These are phyloP conservation scores for Holothuria scabra DNA, from an alignment of 53 echinoderm and acorn worm species.

Conservation along the genomic window DNA sequence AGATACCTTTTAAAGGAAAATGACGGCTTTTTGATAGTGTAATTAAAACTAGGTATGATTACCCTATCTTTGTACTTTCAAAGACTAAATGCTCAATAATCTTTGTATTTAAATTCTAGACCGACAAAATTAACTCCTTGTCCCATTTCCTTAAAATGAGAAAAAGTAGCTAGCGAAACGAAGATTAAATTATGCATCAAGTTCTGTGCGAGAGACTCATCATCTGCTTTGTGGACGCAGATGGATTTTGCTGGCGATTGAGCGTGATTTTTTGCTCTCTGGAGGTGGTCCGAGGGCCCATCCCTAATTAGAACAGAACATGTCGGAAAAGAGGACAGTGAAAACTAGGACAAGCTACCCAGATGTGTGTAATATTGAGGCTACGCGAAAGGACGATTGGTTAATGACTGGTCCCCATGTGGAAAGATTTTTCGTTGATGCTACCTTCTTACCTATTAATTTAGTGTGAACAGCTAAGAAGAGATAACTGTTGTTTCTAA, in stretches of 20 bases:
- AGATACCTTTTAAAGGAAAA: too few species aligned
- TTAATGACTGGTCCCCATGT: not conserved
- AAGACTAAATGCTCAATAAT: too few species aligned
- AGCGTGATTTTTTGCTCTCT: conserved; percentile 10
- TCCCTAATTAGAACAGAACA: conserved; percentile 17
- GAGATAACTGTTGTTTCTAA: not conserved
- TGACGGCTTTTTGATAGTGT: too few species aligned
- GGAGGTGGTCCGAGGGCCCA: conserved; percentile 39
- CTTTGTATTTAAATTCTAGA: too few species aligned
- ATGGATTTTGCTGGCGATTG: conserved; percentile 6
- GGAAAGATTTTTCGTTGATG: not conserved
- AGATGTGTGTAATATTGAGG: not conserved
- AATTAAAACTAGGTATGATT: too few species aligned
- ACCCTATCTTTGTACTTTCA: too few species aligned
- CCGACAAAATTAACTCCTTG: too few species aligned
- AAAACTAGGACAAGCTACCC: conserved; percentile 11
- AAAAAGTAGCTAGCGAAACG: not conserved
- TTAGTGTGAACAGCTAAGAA: not conserved
- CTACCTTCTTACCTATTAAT: not conserved
- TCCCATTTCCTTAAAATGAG: conserved; percentile 3
- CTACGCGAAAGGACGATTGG: not conserved
- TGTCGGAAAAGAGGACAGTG: conserved; percentile 8
- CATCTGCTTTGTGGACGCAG: conserved; percentile 7
- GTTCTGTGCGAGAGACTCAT: conserved; percentile 6
- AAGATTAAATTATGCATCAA: conserved; percentile 22